Evolutionary conservation across 2,113 vertebrate genomes (phyloP).

Genomic region (Ceyx melanurus): DNA sequence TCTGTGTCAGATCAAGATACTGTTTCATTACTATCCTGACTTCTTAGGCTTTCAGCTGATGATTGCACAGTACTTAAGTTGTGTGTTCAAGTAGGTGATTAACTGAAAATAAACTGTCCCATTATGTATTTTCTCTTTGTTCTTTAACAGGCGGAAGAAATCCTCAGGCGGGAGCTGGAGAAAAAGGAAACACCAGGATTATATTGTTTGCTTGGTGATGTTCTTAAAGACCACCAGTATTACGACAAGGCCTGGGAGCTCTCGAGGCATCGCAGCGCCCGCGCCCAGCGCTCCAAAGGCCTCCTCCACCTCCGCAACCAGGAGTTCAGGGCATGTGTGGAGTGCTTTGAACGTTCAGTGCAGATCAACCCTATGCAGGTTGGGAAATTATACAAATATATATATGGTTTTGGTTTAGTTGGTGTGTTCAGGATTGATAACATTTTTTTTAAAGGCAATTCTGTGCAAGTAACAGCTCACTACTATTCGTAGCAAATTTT

Average conservation of each 20-base stretch:
- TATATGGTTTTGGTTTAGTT: background rate
- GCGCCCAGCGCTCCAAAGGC: constrained; percentile 92
- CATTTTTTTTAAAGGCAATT: background rate
- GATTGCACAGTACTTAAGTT: background rate
- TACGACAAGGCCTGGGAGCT: constrained; percentile 95
- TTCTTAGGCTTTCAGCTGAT: background rate
- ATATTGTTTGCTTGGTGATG: constrained; percentile 93
- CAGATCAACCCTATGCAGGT: constrained; percentile 94
- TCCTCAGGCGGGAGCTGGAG: constrained; percentile 87
- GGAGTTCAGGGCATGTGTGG: constrained; percentile 84
- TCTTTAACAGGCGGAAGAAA: constrained; percentile 87
- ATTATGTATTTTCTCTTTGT: background rate
- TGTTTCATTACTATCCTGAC: background rate
- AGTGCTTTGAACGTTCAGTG: constrained; percentile 90
- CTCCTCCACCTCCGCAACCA: constrained; percentile 87
- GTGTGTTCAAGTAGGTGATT: background rate
- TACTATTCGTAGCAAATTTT: background rate
- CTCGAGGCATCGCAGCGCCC: constrained; percentile 86
- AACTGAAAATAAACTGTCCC: background rate
- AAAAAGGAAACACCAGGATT: constrained; percentile 88
- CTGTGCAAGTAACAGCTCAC: background rate
- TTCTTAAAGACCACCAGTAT: constrained; percentile 86
- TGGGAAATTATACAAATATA: background rate
- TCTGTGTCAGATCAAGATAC: background rate
- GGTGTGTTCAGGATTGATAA: background rate